Evolutionary conservation across 23 tunicate genomes (phyloP).

Genomic region (Trididemnum nubilum): DNA sequence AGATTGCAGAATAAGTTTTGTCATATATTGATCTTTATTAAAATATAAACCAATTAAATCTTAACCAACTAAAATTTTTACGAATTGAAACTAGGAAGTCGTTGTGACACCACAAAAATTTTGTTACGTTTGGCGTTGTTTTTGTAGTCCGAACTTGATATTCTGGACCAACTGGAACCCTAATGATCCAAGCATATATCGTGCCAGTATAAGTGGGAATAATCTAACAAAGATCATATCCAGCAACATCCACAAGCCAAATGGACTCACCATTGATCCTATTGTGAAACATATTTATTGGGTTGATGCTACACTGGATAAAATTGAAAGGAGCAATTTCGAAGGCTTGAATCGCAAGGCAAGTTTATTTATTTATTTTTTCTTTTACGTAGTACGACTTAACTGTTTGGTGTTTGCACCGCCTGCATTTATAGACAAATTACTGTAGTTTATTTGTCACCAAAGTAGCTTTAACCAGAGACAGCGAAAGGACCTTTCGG

Average conservation of each 20-base stretch:
- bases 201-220: constrained; percentile 45
- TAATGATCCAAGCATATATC: constrained; percentile 35
- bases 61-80: too few relatives aligned
- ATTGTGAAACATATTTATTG: constrained; percentile 56
- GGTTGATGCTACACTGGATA: constrained; percentile 84
- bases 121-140: too few relatives aligned
- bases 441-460: too few relatives aligned
- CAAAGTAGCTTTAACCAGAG: too few relatives aligned
- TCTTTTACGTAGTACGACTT: not conserved
- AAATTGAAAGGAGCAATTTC: constrained; percentile 78
- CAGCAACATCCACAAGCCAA: constrained; percentile 47
- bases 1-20: too few relatives aligned
- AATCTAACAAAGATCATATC: constrained; percentile 42
- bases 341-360: constrained; percentile 64
- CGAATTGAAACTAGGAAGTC: too few relatives aligned
- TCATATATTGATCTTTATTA: too few relatives aligned
- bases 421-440: not conserved
- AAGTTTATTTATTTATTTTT: not conserved
- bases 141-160: constrained; percentile 62
- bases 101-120: too few relatives aligned
- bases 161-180: constrained; percentile 93
- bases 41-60: too few relatives aligned
- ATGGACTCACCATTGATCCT: constrained; percentile 74
- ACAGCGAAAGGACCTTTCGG: too few relatives aligned
- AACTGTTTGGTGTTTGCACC: too few relatives aligned